Evolutionary conservation across 2,797 vertebrate genomes (phyloP), one percentile per base, ranked within the genome.

Genomic region (Poecilia gillii): DNA sequence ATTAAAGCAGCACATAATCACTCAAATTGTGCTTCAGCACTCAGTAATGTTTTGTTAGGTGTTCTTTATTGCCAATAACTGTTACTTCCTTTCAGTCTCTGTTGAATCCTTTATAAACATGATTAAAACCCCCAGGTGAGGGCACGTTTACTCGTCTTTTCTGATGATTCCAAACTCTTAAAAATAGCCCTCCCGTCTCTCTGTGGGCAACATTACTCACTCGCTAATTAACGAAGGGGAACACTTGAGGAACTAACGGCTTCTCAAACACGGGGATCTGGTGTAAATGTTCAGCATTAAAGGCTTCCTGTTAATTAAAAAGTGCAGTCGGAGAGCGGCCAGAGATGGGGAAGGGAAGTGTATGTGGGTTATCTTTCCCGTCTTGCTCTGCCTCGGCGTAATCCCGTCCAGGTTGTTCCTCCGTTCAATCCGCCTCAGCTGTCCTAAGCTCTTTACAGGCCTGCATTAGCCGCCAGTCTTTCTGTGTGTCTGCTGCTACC

Each of bases 381-480:
- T 91, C 90, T 88, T 43, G 74, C 83, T 79, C 83, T 77, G 70
- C 77, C 73, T 87, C 51, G 13, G 49, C 83, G 66, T 95, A 95
- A 95, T 94, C 93, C 92, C 80, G 88, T 91, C 92, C 94, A 94
- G 92, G 91, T 94, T 94, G 92, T 94, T 90, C 81, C 81, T 84
- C 84, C 84, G 74, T 92, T 87, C 93, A 93, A 93, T 94, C 92
- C 87, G 77, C 89, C 92, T 95, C 93, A 95, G 91, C 93, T 84
- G 88, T 88, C 88, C 72, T 94, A 95, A 96, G 91, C 95, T 94
- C 92, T 95, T 95, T 93, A 94, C 89, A 87, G 85, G 86, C 82
- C 78, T 75, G 86, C 76, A 72, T 89, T 89, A 89, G 91, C 92
- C 89, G 74, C 86, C 79, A 77, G 76, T 14, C 84, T 73, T 59